A percentile compares a stretch with the other conserved stretches of the same genome.
These are phyloP conservation scores for Melanogrammus aeglefinus DNA, from an alignment of 2,797 vertebrate genomes.

Conservation along the genomic window DNA sequence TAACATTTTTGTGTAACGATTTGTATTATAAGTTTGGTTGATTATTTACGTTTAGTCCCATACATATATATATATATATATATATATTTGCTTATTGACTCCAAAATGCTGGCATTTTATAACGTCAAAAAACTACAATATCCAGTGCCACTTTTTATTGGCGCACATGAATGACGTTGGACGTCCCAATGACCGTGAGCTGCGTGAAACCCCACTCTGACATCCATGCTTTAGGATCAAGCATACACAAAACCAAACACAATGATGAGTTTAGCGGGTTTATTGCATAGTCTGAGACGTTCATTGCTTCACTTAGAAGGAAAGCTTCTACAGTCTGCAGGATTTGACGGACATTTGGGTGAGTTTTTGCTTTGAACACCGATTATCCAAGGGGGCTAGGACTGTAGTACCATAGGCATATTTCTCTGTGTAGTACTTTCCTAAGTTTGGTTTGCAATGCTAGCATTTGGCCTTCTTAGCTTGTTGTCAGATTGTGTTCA, in stretches of 20 bases:
- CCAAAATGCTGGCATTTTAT: not conserved
- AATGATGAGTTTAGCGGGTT: conserved; percentile 58
- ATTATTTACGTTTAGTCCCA: not conserved
- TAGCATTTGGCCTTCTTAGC: not conserved
- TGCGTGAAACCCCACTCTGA: conserved; percentile 28
- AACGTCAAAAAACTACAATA: not conserved
- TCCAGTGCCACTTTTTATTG: not conserved
- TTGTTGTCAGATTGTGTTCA: not conserved
- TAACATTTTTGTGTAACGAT: not conserved
- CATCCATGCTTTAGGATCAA: conserved; percentile 1
- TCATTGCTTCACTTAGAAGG: conserved; percentile 68
- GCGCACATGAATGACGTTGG: conserved; percentile 51
- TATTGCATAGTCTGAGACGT: conserved; percentile 61
- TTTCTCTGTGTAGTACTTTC: conserved; percentile 10
- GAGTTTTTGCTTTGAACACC: conserved; percentile 35
- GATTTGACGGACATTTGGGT: conserved; percentile 67
- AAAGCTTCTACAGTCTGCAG: conserved; percentile 60
- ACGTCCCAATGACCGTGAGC: conserved; percentile 64
- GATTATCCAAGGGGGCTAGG: not conserved
- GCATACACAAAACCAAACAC: conserved; percentile 5
- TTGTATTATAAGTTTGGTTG: not conserved
- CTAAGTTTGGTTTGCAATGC: not conserved
- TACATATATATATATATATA: not conserved
- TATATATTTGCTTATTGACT: not conserved
- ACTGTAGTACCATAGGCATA: not conserved